Evolutionary conservation across 2,113 vertebrate species (phyloP).

Genomic region (Heteronetta atricapilla): DNA sequence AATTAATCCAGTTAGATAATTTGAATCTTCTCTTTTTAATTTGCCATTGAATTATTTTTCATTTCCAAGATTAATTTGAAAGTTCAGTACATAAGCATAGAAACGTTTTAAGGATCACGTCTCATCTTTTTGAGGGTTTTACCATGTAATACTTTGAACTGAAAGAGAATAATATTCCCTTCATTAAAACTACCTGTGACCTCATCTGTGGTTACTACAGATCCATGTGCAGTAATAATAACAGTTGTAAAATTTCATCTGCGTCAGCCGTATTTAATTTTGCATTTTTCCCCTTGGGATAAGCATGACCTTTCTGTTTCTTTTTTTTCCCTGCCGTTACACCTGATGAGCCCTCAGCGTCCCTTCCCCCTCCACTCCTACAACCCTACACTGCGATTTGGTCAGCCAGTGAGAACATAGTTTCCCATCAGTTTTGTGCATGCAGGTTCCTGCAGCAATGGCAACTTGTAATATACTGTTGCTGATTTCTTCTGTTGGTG

Average conservation of each 20-base stretch:
- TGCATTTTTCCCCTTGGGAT: constrained; percentile 43
- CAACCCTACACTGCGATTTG: constrained; percentile 87
- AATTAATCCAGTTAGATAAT: not conserved
- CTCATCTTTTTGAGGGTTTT: not conserved
- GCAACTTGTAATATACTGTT: constrained; percentile 66
- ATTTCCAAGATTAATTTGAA: not conserved
- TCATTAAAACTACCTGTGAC: not conserved
- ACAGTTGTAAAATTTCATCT: constrained; percentile 23
- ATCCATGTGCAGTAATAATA: not conserved
- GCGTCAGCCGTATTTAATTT: constrained; percentile 47
- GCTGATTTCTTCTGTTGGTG: constrained; percentile 45
- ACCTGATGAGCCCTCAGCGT: constrained; percentile 73
- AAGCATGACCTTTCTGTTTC: constrained; percentile 77
- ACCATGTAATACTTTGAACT: not conserved
- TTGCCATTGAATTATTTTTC: not conserved
- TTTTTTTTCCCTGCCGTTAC: constrained; percentile 66
- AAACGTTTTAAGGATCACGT: not conserved
- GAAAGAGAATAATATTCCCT: not conserved
- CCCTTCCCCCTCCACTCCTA: constrained; percentile 83
- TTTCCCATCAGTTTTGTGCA: constrained; percentile 99
- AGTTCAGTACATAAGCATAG: not conserved
- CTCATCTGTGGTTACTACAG: not conserved
- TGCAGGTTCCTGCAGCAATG: constrained; percentile 81
- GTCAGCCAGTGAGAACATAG: constrained; percentile 87
- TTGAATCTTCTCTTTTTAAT: not conserved